These are phyloP conservation scores for Triops cancriformis DNA, from an alignment of 1,140 invertebrate genomes.

Conservation along the genomic window DNA sequence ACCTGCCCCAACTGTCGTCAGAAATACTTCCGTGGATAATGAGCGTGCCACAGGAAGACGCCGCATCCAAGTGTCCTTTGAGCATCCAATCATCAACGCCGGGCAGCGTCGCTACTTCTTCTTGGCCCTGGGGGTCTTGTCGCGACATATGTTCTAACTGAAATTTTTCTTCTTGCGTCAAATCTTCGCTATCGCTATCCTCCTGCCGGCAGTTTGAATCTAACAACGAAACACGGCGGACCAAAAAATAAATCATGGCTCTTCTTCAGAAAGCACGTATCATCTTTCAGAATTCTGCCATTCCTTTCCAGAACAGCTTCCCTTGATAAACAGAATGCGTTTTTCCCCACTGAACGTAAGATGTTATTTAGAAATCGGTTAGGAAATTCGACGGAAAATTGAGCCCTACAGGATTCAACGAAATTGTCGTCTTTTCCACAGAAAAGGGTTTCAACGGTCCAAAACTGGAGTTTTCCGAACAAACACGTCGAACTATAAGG, in stretches of 20 bases:
- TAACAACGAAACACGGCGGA: neutral
- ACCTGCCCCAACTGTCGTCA: slow-evolving; percentile 24
- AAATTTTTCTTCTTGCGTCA: slow-evolving; percentile 74
- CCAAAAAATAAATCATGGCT: too few relatives aligned
- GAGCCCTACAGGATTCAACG: neutral
- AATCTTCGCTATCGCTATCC: slow-evolving; percentile 79
- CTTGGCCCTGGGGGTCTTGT: slow-evolving; percentile 87
- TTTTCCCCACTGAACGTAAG: neutral
- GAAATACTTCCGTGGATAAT: slow-evolving; percentile 52
- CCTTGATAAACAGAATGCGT: neutral
- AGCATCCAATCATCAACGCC: slow-evolving; percentile 11
- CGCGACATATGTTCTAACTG: slow-evolving; percentile 69
- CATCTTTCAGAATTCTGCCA: neutral
- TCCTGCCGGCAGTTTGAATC: slow-evolving; percentile 51
- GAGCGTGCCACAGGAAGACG: slow-evolving; percentile 67
- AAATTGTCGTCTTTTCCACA: neutral
- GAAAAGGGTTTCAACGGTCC: neutral
- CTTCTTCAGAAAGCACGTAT: neutral
- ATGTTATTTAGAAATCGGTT: neutral
- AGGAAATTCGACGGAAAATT: neutral
- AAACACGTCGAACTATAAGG: neutral
- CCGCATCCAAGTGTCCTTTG: slow-evolving; percentile 45
- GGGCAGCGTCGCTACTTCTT: slow-evolving; percentile 37
- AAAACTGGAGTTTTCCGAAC: neutral
- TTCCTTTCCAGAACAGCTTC: neutral